Evolutionary conservation across 2,888 invertebrate genomes (phyloP), one percentile per base, ranked within the genome.

Genomic region (Pecten maximus): DNA sequence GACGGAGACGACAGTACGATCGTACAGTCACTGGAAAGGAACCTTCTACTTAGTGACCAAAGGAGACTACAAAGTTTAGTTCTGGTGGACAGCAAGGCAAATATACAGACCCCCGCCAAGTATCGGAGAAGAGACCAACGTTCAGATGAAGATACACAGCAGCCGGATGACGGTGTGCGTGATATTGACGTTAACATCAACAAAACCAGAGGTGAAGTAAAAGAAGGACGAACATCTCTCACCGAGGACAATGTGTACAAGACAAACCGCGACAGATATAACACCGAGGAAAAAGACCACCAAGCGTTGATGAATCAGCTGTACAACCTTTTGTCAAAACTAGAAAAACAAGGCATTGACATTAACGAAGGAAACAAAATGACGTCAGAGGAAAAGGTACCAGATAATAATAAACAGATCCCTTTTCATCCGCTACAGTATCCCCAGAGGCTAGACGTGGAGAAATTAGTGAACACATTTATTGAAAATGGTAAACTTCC

Each of bases 261-360:
- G 12, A 44, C 44, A 44, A 6, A 10, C 23, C 23, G 23, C 60
- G n/a, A 60, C 16, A 23, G n/a, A 6, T 60, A 60, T 60, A n/a
- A 16, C 2, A 23, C 60, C 6, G 60, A n/a, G 60, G 60, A 60
- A 8, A n/a, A 60, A 4, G n/a, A 60, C 23, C 19, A 23, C 23
- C 60, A 60, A n/a, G 3, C 23, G n/a, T n/a, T 60, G 8, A n/a
- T 60, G 60, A 23, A 60, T 2, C 23, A 60, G 6, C 60, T 60
- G 23, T 60, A 60, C 60, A n/a, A n/a, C 16, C 4, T 60, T 0
- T 60, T 60, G n/a, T 60, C n/a, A 16, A 60, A 60, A 60, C 60
- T 60, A 23, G 60, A 60, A 60, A 60, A 60, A n/a, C 23, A 60
- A 60, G 60, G 60, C n/a, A 60, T 60, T n/a, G 60, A 60, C 60